Evolutionary conservation across 2,797 vertebrate genomes (phyloP).

Genomic region (Nasua narica): DNA sequence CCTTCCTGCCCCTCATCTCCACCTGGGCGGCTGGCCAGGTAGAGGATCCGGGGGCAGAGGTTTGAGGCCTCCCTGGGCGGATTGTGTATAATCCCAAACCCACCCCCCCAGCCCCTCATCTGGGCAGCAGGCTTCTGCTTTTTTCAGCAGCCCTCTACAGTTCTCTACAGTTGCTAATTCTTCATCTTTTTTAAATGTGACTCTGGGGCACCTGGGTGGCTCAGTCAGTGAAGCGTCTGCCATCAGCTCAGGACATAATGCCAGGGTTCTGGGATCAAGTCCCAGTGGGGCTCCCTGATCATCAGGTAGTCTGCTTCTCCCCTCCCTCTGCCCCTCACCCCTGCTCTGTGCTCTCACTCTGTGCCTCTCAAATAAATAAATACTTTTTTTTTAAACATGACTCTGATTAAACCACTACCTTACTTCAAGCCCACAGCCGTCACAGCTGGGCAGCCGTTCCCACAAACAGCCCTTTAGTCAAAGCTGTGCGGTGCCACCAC

Average conservation of each 20-base stretch:
- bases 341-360: not conserved
- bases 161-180: not conserved
- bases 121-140: no score
- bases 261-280: not conserved
- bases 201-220: not conserved
- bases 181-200: not conserved
- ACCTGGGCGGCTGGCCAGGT: not conserved
- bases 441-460: not conserved
- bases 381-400: not conserved
- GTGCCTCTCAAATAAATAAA: not conserved
- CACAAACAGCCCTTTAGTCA: not conserved
- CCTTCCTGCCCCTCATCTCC: not conserved
- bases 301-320: not conserved
- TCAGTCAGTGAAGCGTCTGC: not conserved
- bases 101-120: rapidly evolving
- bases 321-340: not conserved
- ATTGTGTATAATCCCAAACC: no score
- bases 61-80: not conserved
- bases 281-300: no score
- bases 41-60: not conserved
- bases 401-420: not conserved
- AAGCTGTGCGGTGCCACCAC: no score
- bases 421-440: not conserved
- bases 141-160: not conserved
- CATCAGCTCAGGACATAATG: not conserved